phyloP scores from a whole-genome alignment of 1,140 invertebrate genomes.

The Agraylea sexmaculata region DNA sequence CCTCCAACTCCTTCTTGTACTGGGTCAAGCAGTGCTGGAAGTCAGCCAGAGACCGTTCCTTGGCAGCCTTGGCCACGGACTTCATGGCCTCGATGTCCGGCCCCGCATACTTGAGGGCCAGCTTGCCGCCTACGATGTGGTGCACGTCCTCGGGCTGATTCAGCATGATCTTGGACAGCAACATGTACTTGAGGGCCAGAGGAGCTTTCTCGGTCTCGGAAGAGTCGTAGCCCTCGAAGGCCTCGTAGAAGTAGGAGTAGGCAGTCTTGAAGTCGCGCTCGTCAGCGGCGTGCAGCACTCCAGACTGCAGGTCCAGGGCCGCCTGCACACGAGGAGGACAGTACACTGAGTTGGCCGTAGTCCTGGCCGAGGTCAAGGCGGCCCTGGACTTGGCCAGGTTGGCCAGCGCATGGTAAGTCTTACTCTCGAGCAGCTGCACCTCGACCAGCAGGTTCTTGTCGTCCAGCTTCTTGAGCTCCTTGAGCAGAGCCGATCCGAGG shows the following conservation, averaged over 20 bases:
- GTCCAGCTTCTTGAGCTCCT: constrained; percentile 96
- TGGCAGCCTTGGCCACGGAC: constrained; percentile 88
- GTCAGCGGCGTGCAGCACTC: constrained; percentile 96
- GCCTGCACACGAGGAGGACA: constrained; percentile 97
- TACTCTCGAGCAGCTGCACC: constrained; percentile 92
- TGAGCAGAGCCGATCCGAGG: constrained; percentile 73
- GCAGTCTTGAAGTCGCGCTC: constrained; percentile 99
- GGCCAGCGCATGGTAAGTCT: constrained; percentile 94
- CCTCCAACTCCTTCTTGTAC: constrained; percentile 83
- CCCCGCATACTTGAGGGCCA: constrained; percentile 93
- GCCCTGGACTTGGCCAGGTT: constrained; percentile 96
- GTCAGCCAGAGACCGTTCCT: constrained; percentile 91
- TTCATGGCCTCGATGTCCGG: constrained; percentile 96
- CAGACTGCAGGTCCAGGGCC: constrained; percentile 92
- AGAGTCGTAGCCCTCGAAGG: constrained; percentile 98
- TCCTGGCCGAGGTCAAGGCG: constrained; percentile 93
- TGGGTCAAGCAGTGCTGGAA: constrained; percentile 81
- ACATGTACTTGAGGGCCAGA: constrained; percentile 95
- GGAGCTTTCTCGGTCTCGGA: constrained; percentile 86
- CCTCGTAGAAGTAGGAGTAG: constrained; percentile 99
- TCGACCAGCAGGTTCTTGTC: constrained; percentile 98
- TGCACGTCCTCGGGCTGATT: constrained; percentile 93
- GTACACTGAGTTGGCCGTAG: constrained; percentile 98
- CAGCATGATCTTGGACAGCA: constrained; percentile 97
- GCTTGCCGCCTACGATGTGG: constrained; percentile 89